Conservation (phyloP, 2,888 invertebrate genomes). For the Melinopterus prodromus region DNA sequence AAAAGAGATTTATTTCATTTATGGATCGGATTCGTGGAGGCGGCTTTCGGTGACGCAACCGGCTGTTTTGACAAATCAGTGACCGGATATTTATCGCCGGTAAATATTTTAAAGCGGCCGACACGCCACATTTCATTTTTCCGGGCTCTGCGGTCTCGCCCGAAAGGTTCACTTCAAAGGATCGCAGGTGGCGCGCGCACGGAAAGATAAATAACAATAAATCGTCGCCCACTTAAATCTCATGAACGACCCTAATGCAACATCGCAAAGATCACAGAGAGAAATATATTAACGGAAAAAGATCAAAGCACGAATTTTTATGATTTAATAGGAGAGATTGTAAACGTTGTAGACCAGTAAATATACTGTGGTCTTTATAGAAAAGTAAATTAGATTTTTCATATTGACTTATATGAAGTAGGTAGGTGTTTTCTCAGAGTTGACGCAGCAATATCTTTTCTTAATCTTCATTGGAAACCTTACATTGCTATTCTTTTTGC, state of each 20-base stretch:
- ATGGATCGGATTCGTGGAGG: background rate
- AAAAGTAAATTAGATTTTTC: background rate
- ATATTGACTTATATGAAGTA: background rate
- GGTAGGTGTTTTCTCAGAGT: no score
- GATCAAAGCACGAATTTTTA: background rate
- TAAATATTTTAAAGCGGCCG: background rate
- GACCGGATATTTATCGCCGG: background rate
- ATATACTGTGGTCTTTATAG: background rate
- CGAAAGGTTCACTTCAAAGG: slow-evolving; percentile 4
- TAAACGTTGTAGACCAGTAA: background rate
- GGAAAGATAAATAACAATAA: background rate
- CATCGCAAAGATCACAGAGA: background rate
- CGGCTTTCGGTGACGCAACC: background rate
- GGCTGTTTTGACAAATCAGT: background rate
- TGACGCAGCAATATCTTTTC: no score
- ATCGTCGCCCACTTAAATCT: background rate
- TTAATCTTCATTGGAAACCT: no score
- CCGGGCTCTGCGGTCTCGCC: background rate
- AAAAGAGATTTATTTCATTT: background rate
- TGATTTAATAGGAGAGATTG: background rate
- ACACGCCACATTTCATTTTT: slow-evolving; percentile 4
- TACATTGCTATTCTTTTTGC: no score
- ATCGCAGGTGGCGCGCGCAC: background rate
- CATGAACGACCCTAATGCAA: background rate
- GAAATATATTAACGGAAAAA: background rate